These are phyloP conservation scores for Natator depressus DNA, from an alignment of 2,113 vertebrate species.

Conservation along the genomic window DNA sequence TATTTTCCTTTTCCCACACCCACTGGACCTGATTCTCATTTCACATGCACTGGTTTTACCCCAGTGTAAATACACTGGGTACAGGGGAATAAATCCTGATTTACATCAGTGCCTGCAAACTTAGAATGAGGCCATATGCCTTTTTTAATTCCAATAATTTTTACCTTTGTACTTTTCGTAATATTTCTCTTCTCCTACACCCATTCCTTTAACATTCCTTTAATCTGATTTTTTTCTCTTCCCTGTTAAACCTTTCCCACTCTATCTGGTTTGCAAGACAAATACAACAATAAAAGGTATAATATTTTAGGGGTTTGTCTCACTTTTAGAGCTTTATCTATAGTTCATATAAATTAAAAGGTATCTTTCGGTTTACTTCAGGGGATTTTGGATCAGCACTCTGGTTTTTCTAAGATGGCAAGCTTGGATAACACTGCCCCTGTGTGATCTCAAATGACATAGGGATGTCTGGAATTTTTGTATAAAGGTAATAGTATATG, in stretches of 20 bases:
- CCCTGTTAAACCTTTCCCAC: neutral
- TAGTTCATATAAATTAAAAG: neutral
- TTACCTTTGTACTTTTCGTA: neutral
- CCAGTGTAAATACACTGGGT: neutral
- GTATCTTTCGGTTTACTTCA: neutral
- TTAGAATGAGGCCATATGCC: neutral
- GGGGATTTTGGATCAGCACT: fast-evolving
- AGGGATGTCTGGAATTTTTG: neutral
- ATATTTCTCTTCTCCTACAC: neutral
- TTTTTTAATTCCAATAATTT: fast-evolving
- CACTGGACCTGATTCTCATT: neutral
- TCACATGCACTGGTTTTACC: neutral
- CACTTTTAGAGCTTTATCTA: neutral
- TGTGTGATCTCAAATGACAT: neutral
- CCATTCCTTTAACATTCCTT: neutral
- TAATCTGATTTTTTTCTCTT: neutral
- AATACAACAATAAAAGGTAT: neutral
- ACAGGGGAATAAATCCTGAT: neutral
- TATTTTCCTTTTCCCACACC: neutral
- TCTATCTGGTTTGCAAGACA: neutral
- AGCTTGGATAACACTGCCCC: fast-evolving
- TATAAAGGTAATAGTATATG: neutral
- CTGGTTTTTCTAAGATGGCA: neutral
- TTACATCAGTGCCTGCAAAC: neutral
- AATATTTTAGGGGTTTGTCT: neutral